Conservation (phyloP, 2,113 vertebrate species). For the Chaenocephalus aceratus region DNA sequence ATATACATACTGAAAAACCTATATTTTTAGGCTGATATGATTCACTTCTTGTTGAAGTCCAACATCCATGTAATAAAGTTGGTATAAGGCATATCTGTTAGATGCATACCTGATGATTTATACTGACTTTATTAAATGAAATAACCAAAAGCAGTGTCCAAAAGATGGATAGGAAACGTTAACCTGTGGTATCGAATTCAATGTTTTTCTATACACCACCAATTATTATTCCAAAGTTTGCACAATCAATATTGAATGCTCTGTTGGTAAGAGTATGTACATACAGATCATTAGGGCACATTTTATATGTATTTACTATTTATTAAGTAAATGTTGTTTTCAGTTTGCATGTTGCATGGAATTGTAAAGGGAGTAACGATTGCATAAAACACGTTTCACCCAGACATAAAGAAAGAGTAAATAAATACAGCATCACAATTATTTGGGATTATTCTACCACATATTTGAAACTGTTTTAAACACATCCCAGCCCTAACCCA, state of each 20-base stretch:
- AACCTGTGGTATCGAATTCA: not conserved
- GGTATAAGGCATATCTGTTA: not conserved
- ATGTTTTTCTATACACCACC: not conserved
- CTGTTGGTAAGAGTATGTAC: constrained; percentile 18
- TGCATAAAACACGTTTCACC: too few species aligned
- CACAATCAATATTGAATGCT: constrained; percentile 3
- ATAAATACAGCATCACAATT: too few species aligned
- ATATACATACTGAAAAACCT: too few species aligned
- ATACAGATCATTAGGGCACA: not conserved
- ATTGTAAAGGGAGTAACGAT: too few species aligned
- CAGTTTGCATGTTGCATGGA: too few species aligned
- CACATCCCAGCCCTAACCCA: too few species aligned
- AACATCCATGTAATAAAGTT: not conserved
- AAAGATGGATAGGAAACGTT: not conserved
- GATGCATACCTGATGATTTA: not conserved
- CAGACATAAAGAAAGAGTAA: too few species aligned
- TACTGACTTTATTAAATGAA: not conserved
- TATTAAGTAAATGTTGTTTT: too few species aligned
- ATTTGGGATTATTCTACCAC: not conserved
- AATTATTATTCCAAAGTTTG: constrained; percentile 25
- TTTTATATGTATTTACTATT: not conserved
- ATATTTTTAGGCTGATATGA: not conserved
- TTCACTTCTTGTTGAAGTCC: not conserved
- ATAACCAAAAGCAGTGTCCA: not conserved
- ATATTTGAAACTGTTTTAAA: not conserved